Conservation (phyloP, 2,797 vertebrate genomes). For the Gallinago nigripennis region DNA sequence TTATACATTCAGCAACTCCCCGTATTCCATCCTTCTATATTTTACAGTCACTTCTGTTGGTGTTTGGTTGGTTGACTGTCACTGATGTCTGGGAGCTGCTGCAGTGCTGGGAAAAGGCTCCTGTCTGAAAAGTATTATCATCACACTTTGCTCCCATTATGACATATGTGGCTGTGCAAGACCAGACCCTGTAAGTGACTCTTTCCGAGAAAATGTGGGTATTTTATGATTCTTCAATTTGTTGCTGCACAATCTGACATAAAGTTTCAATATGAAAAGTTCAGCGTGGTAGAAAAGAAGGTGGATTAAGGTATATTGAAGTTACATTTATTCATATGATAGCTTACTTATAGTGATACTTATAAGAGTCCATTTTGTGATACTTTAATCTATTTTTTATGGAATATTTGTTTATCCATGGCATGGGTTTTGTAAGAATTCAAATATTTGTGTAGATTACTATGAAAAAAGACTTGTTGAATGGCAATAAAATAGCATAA, state of each 20-base stretch:
- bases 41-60: background rate
- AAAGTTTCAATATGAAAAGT: background rate
- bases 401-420: background rate
- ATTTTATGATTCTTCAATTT: background rate
- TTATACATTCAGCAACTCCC: background rate
- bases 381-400: background rate
- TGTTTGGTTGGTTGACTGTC: background rate
- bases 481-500: background rate
- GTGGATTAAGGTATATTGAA: background rate
- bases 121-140: background rate
- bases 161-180: background rate
- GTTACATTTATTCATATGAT: background rate
- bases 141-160: background rate
- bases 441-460: background rate
- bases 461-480: background rate
- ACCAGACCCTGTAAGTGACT: background rate
- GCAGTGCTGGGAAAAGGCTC: background rate
- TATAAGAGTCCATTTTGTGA: background rate
- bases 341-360: background rate
- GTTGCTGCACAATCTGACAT: background rate
- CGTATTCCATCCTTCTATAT: background rate
- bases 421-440: background rate
- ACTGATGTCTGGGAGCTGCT: background rate
- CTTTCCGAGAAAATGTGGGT: background rate
- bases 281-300: background rate